These are phyloP conservation scores for Phragmatobia fuliginosa DNA, from an alignment of 2,888 invertebrate species.

Conservation along the genomic window DNA sequence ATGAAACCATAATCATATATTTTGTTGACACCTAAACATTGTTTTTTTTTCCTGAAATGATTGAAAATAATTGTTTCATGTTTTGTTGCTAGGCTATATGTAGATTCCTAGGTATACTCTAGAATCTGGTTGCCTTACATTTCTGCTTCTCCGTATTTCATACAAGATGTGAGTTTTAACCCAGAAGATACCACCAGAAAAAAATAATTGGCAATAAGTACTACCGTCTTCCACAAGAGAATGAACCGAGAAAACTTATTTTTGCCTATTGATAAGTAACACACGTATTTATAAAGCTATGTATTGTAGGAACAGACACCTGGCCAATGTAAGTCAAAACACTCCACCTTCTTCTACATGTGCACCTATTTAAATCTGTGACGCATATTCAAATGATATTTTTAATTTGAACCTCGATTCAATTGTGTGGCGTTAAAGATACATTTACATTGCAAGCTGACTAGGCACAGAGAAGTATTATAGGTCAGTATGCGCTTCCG, in stretches of 20 bases:
- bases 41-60: too few relatives aligned
- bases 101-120: too few relatives aligned
- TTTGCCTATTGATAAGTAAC: background rate
- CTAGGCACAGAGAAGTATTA: slow-evolving; percentile 54
- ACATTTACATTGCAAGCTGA: slow-evolving; percentile 57
- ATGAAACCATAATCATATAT: background rate
- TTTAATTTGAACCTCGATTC: slow-evolving; percentile 35
- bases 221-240: background rate
- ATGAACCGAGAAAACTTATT: background rate
- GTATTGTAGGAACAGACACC: background rate
- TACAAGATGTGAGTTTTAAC: background rate
- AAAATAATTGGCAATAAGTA: background rate
- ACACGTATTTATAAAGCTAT: background rate
- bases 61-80: too few relatives aligned
- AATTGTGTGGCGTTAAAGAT: slow-evolving; percentile 32
- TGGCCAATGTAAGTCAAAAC: slow-evolving; percentile 8
- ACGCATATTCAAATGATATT: slow-evolving; percentile 20
- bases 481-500: slow-evolving; percentile 77
- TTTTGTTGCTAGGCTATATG: too few relatives aligned
- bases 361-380: slow-evolving; percentile 21
- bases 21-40: too few relatives aligned
- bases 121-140: too few relatives aligned
- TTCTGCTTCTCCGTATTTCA: too few relatives aligned
- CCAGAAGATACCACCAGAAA: background rate
- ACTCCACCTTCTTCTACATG: slow-evolving; percentile 29